Percentiles rank a stretch among this genome's conserved stretches.
phyloP scores from a whole-genome alignment of 2,113 vertebrate genomes.

The Cololabis saira region DNA sequence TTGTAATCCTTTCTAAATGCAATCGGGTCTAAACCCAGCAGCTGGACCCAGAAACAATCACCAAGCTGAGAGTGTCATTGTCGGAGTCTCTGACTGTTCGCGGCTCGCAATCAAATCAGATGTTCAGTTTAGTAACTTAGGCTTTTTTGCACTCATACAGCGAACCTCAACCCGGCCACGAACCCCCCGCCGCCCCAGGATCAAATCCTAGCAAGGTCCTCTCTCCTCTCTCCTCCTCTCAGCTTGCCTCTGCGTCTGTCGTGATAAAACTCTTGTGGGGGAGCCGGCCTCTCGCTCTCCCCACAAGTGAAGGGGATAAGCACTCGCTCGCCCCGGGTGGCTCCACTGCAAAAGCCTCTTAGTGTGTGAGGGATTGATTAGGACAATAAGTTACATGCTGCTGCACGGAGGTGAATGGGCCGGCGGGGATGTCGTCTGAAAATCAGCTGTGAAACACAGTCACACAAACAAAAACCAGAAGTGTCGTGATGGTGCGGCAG shows the following conservation, averaged over 20 bases:
- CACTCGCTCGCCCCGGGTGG: slow-evolving; percentile 46
- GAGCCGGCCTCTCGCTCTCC: slow-evolving; percentile 30
- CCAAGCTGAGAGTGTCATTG: slow-evolving; percentile 28
- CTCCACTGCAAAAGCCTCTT: slow-evolving; percentile 60
- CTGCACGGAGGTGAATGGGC: slow-evolving; percentile 40
- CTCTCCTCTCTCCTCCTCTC: slow-evolving; percentile 39
- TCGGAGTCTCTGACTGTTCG: slow-evolving; percentile 2
- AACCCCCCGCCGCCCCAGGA: slow-evolving; percentile 29
- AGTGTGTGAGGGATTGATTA: slow-evolving; percentile 66
- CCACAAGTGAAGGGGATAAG: slow-evolving; percentile 47
- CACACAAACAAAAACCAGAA: slow-evolving; percentile 1
- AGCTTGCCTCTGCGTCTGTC: slow-evolving; percentile 33
- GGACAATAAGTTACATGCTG: slow-evolving; percentile 60
- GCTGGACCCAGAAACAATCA: slow-evolving; percentile 9
- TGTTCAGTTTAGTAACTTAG: no score
- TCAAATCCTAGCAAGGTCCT: slow-evolving; percentile 35
- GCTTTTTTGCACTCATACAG: slow-evolving; percentile 11
- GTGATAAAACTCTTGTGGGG: slow-evolving; percentile 56
- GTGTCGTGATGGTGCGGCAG: no score
- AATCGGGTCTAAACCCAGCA: slow-evolving; percentile 15
- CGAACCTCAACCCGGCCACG: slow-evolving; percentile 2
- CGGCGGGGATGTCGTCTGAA: slow-evolving; percentile 29
- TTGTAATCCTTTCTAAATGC: slow-evolving; percentile 50
- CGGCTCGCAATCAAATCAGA: neutral
- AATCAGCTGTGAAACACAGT: slow-evolving; percentile 53